These are phyloP conservation scores for Rhegmatorhina hoffmannsi DNA, from an alignment of 2,113 vertebrate species.

Conservation along the genomic window DNA sequence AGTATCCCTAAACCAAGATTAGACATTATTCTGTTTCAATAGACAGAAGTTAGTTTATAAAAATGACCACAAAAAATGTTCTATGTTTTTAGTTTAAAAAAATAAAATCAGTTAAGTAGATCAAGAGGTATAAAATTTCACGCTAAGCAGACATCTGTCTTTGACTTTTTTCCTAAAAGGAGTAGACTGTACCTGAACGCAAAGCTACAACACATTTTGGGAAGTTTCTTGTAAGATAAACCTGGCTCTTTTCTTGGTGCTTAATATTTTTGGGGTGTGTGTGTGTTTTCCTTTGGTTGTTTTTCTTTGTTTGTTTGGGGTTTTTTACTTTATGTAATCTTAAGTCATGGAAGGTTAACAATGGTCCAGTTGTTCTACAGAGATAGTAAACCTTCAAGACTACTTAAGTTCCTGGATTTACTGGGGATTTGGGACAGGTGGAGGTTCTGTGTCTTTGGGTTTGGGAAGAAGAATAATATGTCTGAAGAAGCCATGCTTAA, in stretches of 20 bases:
- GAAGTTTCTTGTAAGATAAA: not conserved
- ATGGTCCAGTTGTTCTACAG: not conserved
- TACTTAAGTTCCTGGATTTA: not conserved
- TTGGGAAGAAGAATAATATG: not conserved
- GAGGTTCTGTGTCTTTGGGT: not conserved
- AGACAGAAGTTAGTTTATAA: not conserved
- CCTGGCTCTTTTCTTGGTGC: not conserved
- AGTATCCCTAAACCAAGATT: not conserved
- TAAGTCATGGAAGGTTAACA: not conserved
- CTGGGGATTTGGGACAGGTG: not conserved
- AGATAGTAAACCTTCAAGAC: not conserved
- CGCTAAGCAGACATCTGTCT: not conserved
- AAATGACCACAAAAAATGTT: not conserved
- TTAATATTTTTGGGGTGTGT: accelerated
- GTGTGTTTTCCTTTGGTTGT: not conserved
- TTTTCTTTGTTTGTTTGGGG: not conserved
- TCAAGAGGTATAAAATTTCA: not conserved
- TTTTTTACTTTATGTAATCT: not conserved
- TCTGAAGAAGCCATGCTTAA: not conserved
- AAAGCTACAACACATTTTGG: not conserved
- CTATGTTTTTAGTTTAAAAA: not conserved
- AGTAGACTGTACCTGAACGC: not conserved
- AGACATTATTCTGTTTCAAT: not conserved
- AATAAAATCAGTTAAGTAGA: not conserved
- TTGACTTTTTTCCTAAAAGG: slow-evolving; percentile 10